phyloP scores from a whole-genome alignment of 2,797 vertebrate genomes.

The Allobates femoralis region DNA sequence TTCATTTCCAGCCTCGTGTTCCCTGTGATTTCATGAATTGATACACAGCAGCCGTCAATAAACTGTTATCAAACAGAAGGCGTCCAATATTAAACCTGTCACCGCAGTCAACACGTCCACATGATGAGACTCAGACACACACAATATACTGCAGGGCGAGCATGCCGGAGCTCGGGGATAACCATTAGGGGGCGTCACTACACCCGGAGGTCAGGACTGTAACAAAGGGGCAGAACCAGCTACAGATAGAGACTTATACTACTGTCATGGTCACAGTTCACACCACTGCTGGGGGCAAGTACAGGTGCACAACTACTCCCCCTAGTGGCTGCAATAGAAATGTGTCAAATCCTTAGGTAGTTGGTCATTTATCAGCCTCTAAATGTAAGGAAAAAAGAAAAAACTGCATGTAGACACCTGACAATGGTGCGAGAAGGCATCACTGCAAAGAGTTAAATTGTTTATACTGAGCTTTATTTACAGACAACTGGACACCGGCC shows the following conservation, averaged over 20 bases:
- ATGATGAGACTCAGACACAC: neutral
- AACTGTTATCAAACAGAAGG: conserved; percentile 19
- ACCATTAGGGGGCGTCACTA: neutral
- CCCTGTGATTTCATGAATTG: conserved; percentile 28
- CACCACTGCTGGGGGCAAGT: neutral
- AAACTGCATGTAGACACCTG: too few species aligned
- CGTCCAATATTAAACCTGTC: conserved; percentile 35
- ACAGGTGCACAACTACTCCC: neutral
- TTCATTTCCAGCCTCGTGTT: neutral
- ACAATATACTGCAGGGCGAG: neutral
- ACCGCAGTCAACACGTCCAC: neutral
- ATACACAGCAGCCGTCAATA: conserved; percentile 11
- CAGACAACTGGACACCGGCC: too few species aligned
- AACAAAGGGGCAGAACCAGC: neutral
- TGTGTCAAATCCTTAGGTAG: neutral
- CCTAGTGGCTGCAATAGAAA: neutral
- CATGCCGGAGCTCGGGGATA: neutral
- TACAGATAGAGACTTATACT: neutral
- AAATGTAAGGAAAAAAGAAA: too few species aligned
- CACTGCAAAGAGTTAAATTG: too few species aligned
- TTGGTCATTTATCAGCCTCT: neutral
- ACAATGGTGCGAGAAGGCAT: too few species aligned
- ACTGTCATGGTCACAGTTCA: neutral
- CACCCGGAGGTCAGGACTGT: neutral
- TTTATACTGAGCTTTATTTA: too few species aligned